Evolutionary conservation across 1,140 invertebrate species (phyloP), one percentile per base, ranked within the genome.

Genomic region (Drosophila sulfurigaster): DNA sequence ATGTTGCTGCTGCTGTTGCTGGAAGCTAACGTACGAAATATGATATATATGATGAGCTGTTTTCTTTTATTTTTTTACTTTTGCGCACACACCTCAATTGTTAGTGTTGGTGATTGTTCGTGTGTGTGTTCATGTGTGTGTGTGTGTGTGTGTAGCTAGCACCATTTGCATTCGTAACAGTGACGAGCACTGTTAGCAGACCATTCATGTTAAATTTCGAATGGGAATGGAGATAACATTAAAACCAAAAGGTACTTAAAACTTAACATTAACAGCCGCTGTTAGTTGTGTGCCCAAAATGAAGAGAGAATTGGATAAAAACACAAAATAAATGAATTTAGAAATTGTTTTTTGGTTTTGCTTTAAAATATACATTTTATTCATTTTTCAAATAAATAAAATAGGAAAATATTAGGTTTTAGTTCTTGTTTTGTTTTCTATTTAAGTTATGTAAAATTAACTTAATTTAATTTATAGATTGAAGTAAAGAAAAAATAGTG

Each of bases 321-420:
- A 71, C 66, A 49, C 60, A 75, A 78, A 52, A 46, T n/a, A 85
- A 89, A 83, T 58, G 16, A 88, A 81, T 89, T 85, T 81, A 64
- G 71, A 88, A 79, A 71, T 83, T 77, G 69, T 48, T 71, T 25
- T 78, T 65, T 78, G 69, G 60, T 78, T 63, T 60, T 78, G 66
- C 71, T 85, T 66, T 68, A 67, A 57, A 67, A 65, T 38, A 79
- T 69, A 80, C 74, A 67, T 82, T 90, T 90, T 86, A 90, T 90
- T 90, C 79, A 90, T 90, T 90, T 90, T 85, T 67, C 6, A 90
- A 90, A 90, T 75, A 90, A 90, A 90, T 90, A 90, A 90, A 90
- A 82, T 76, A 57, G 49, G 74, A 68, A 78, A 52, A 46, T 43
- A 43, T 52, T 65, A 62, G 49, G 45, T 38, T 63, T 71, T 30